These are phyloP conservation scores for Aporophyla lueneburgensis DNA, from an alignment of 2,888 invertebrate species.

Conservation along the genomic window DNA sequence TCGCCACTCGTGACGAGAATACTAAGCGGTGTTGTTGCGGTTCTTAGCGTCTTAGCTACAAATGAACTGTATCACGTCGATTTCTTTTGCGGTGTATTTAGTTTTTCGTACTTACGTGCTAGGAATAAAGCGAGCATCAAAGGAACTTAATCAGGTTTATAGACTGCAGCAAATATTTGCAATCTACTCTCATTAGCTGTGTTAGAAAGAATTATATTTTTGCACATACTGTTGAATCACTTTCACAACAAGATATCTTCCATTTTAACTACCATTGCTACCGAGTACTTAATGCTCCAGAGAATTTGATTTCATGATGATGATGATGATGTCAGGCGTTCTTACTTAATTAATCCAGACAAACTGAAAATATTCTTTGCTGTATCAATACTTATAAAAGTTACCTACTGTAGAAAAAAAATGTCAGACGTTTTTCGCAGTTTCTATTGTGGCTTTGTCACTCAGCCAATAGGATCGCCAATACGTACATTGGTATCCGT, in stretches of 20 bases:
- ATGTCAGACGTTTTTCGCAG: not conserved
- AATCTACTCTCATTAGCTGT: not conserved
- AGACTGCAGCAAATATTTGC: conserved; percentile 25
- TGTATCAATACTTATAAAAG: not conserved
- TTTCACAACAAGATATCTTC: conserved; percentile 31
- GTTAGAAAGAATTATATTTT: not conserved
- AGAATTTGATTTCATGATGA: conserved; percentile 32
- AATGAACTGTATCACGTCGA: conserved; percentile 39
- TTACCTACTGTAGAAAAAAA: conserved; percentile 1
- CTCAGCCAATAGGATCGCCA: conserved; percentile 20
- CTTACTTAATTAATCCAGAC: conserved; percentile 5
- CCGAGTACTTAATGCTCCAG: conserved; percentile 21
- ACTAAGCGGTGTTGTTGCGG: conserved; percentile 31
- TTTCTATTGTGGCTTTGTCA: conserved; percentile 24
- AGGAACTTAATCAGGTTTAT: conserved; percentile 23
- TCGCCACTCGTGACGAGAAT: conserved; percentile 27
- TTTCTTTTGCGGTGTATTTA: conserved; percentile 41
- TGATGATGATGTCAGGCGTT: conserved; percentile 3
- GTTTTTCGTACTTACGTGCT: conserved; percentile 36
- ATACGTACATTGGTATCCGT: conserved; percentile 19
- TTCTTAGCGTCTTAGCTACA: conserved; percentile 33
- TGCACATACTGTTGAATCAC: conserved; percentile 31
- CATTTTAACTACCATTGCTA: conserved; percentile 27
- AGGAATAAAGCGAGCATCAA: conserved; percentile 17
- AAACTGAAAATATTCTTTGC: not conserved